Evolutionary conservation across 2,888 invertebrate species (phyloP).

Genomic region (Taphrorychus bicolor): DNA sequence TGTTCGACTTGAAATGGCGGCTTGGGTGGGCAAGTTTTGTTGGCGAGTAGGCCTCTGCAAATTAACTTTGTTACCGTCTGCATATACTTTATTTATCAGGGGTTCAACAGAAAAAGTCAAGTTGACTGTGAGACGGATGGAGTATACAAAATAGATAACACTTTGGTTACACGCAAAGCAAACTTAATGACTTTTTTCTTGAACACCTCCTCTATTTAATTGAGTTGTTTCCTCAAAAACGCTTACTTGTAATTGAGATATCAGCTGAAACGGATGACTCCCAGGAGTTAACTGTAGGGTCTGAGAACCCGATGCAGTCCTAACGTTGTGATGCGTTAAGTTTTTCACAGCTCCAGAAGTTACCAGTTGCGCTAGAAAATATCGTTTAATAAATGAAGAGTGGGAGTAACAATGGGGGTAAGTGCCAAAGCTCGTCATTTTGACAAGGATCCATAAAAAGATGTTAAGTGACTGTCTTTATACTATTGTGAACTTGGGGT

Average conservation of each 20-base stretch:
- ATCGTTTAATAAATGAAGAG: too few relatives aligned
- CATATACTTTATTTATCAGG: neutral
- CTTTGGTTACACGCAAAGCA: too few relatives aligned
- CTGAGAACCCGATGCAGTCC: conserved; percentile 51
- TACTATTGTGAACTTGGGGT: too few relatives aligned
- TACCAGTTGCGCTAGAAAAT: conserved; percentile 67
- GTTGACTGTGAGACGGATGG: neutral
- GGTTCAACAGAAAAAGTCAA: too few relatives aligned
- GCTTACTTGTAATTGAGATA: conserved; percentile 55
- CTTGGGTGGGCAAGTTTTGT: conserved; percentile 45
- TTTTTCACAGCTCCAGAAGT: conserved; percentile 69
- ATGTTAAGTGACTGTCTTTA: too few relatives aligned
- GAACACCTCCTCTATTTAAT: too few relatives aligned
- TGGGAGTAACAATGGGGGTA: too few relatives aligned
- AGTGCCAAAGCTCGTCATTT: too few relatives aligned
- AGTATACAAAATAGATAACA: neutral
- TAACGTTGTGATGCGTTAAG: conserved; percentile 53
- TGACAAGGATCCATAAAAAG: too few relatives aligned
- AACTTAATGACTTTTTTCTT: too few relatives aligned
- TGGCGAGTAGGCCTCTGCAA: conserved; percentile 51
- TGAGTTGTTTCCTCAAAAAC: neutral
- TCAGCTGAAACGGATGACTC: conserved; percentile 56
- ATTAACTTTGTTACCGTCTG: too few relatives aligned
- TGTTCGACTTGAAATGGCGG: conserved; percentile 48
- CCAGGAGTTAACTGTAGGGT: conserved; percentile 52